Evolutionary conservation across 2,113 vertebrate genomes (phyloP).

Genomic region (Dolichotis patagonum): DNA sequence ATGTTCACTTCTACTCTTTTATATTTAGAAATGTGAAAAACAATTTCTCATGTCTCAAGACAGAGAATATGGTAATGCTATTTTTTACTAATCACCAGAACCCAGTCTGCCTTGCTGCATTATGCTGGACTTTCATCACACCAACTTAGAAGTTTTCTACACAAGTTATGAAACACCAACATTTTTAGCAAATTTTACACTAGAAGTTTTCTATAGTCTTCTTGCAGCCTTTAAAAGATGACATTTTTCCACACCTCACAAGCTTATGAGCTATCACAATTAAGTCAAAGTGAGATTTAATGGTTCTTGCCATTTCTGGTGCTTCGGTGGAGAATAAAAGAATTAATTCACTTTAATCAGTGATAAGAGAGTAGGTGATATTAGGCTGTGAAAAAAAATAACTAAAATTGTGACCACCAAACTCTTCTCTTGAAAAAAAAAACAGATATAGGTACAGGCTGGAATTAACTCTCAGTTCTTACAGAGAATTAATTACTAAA

Average conservation of each 20-base stretch:
- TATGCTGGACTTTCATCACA: neutral
- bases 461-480: neutral
- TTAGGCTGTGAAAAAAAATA: neutral
- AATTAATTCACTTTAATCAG: conserved; percentile 31
- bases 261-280: neutral
- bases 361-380: neutral
- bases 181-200: conserved; percentile 42
- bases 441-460: neutral
- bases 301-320: neutral
- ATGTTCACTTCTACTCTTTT: neutral
- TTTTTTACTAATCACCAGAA: neutral
- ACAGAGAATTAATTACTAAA: neutral
- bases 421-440: neutral
- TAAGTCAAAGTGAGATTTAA: neutral
- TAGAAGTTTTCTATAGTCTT: neutral
- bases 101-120: neutral
- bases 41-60: neutral
- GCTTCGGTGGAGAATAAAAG: neutral
- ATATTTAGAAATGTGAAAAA: neutral
- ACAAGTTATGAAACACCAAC: neutral
- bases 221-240: neutral
- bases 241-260: neutral
- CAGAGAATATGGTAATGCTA: neutral
- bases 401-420: conserved; percentile 11
- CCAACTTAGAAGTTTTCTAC: neutral